Base-by-base conservation (phyloP, 1,140 invertebrate species). In the Brachionus sp. region DNA sequence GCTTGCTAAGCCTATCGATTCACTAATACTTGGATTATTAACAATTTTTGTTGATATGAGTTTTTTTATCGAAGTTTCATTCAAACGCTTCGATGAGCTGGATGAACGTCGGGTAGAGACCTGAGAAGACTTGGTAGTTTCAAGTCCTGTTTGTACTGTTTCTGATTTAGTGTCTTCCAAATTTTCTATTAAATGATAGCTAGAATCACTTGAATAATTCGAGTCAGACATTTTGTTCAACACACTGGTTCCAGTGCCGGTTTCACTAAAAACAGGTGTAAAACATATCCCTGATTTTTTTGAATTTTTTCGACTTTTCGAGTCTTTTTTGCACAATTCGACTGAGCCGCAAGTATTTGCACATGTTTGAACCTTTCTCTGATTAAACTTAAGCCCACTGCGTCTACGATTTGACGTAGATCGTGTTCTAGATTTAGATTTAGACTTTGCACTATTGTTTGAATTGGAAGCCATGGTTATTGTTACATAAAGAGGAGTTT, bases 401-500 rank as follows among this genome's bases (percentile, higher is more conserved):
- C 44, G 39, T 46, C 39, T 29, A 2, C 39, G 42, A 23, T 70
- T 70, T 9, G 70, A 75, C n/a, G 70, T 46, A 5, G 70, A 75
- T 16, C 39, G 16, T 12, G 39, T 46, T 13, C 70, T 39, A 75
- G 37, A 25, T 75, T 46, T 44, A 33, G 70, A 35, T 46, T 75
- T 75, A 29, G 25, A 46, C 25, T 46, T 46, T 23, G 39, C 7
- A 44, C 19, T 46, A 19, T 44, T 46, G 33, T 25, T 35, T 33
- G 37, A 70, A 19, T 70, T 39, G 33, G 35, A 75, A 12, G 77
- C 77, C 77, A 80, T 80, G 37, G 77, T 80, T 10, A 80, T 80
- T 23, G 77, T 80, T 5, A 80, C 77, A 37, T 25, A 62, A 1
- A 80, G 19, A 29, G 77, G 77, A 29, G 77, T 80, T 75, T 75